Conservation (phyloP, 1,140 invertebrate species). For the Kradibia gibbosae region DNA sequence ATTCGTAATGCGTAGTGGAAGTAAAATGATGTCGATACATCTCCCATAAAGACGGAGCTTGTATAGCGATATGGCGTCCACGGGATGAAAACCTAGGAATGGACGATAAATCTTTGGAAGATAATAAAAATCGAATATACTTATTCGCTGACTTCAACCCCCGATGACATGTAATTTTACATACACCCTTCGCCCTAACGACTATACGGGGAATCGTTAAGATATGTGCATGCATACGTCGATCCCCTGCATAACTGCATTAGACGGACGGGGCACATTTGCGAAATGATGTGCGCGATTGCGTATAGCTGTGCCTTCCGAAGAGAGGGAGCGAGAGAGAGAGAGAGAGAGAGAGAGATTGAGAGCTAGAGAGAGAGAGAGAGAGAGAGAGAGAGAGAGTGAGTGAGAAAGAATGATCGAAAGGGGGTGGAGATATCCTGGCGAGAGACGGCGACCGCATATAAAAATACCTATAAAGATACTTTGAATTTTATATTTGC, state of each 20-base stretch:
- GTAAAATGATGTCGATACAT: constrained; percentile 13
- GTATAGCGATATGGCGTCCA: background rate
- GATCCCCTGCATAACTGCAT: constrained; percentile 67
- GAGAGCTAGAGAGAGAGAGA: constrained; percentile 26
- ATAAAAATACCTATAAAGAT: constrained; percentile 67
- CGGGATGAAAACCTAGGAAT: constrained; percentile 17
- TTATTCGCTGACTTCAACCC: constrained; percentile 5
- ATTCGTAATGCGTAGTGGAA: background rate
- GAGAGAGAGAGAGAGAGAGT: constrained; percentile 16
- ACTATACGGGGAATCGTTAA: constrained; percentile 31
- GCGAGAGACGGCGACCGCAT: constrained; percentile 53
- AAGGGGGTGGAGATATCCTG: constrained; percentile 47
- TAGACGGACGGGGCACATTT: constrained; percentile 57
- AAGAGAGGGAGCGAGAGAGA: no score
- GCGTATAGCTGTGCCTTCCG: background rate
- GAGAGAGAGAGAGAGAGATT: constrained; percentile 25
- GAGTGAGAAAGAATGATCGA: background rate
- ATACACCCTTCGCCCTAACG: constrained; percentile 23
- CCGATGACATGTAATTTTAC: constrained; percentile 44
- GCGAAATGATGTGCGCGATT: constrained; percentile 45
- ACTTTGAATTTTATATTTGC: constrained; percentile 66
- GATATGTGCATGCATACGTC: constrained; percentile 63
- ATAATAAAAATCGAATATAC: constrained; percentile 47
- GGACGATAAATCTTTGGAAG: constrained; percentile 36
- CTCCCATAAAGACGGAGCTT: constrained; percentile 5